Percentiles rank a stretch among this genome's conserved stretches.
phyloP scores from a whole-genome alignment of 2,888 invertebrate genomes.

The Siphlonurus alternatus region DNA sequence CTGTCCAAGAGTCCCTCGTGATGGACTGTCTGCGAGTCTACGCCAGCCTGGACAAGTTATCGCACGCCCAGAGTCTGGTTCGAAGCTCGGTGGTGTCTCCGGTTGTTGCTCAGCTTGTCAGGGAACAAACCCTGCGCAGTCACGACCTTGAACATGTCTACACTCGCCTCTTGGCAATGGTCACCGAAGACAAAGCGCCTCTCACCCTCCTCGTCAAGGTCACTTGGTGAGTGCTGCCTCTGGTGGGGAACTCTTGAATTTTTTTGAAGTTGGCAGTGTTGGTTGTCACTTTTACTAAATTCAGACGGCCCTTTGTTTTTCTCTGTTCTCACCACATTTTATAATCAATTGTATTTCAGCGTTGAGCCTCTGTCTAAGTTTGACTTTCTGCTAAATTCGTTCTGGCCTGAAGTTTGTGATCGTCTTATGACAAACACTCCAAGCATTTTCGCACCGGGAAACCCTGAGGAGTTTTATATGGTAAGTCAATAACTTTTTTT shows the following conservation, averaged over 20 bases:
- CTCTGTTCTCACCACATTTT: no score
- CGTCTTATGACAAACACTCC: slow-evolving; percentile 63
- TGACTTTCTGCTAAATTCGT: slow-evolving; percentile 68
- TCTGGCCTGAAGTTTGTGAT: slow-evolving; percentile 73
- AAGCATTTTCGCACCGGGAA: slow-evolving; percentile 80
- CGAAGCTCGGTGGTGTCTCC: slow-evolving; percentile 49
- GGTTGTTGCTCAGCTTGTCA: slow-evolving; percentile 50
- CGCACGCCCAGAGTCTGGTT: slow-evolving; percentile 53
- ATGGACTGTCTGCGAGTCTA: slow-evolving; percentile 38
- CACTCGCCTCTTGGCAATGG: background rate
- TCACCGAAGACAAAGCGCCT: background rate
- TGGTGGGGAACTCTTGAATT: no score
- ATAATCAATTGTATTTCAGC: background rate
- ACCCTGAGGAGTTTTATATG: slow-evolving; percentile 70
- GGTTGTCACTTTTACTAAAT: no score
- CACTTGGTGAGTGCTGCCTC: background rate
- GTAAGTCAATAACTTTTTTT: slow-evolving; percentile 22
- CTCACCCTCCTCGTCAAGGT: background rate
- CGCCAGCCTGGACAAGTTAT: slow-evolving; percentile 46
- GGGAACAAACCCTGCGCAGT: slow-evolving; percentile 28
- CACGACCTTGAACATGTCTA: background rate
- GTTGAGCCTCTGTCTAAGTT: slow-evolving; percentile 23
- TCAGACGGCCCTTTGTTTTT: no score
- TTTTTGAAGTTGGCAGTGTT: no score
- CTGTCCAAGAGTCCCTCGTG: background rate